Conservation (phyloP, 2,113 vertebrate species). For the Rissa tridactyla region DNA sequence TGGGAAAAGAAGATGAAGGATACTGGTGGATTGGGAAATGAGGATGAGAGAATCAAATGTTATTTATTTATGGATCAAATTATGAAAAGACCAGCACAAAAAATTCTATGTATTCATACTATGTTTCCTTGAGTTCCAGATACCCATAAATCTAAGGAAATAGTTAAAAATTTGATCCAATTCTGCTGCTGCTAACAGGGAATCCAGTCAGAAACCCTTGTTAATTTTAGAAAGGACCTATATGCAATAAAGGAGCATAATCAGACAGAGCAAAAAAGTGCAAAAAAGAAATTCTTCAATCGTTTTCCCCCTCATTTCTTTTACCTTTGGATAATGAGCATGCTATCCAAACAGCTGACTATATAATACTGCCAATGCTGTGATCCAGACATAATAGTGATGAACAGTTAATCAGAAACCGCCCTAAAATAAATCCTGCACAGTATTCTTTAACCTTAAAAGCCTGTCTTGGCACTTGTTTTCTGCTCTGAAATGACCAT, state of each 20-base stretch:
- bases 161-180: background rate
- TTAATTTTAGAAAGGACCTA: background rate
- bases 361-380: background rate
- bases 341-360: constrained; percentile 23
- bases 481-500: background rate
- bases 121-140: background rate
- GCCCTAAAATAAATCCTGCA: background rate
- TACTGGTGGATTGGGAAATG: background rate
- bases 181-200: background rate
- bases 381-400: constrained; percentile 20
- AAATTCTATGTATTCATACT: background rate
- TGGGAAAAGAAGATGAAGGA: constrained; percentile 12
- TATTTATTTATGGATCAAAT: constrained; percentile 18
- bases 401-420: constrained; percentile 21
- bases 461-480: background rate
- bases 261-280: background rate
- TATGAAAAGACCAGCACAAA: background rate
- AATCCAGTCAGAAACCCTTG: background rate
- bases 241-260: background rate
- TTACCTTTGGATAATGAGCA: constrained; percentile 13
- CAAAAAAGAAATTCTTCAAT: background rate
- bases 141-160: background rate
- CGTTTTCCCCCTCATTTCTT: background rate
- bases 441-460: constrained; percentile 12
- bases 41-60: background rate